Evolutionary conservation across 2,113 vertebrate genomes (phyloP), one percentile per base, ranked within the genome.

Genomic region (Lophotis ruficrista): DNA sequence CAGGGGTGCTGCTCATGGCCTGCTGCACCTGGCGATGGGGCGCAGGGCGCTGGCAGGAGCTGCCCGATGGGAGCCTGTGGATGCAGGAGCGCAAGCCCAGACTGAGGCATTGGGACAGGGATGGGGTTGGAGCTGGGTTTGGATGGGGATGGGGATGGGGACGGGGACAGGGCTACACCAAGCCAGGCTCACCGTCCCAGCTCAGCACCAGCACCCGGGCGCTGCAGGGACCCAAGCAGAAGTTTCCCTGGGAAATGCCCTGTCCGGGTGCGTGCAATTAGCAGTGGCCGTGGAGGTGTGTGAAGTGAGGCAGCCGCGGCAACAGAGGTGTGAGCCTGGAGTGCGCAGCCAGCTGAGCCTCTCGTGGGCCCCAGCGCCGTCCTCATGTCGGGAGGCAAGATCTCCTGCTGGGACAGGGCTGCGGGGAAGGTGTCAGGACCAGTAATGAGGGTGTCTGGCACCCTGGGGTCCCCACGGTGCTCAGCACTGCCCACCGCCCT

Each of bases 261-360:
- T 1, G 2, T 5, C 19, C 0, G 0, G 19, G n/a, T 17, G 14
- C 0, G 3, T 31, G 48, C 45, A 64, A 45, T 79, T 45, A 75
- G 45, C 90, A 38, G 87, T 1, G 1, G n/a, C 56, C 4, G 0
- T 4, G 30, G 79, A 57, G 48, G 48, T 10, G 71, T 48, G 71
- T 37, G 71, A 73, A 62, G 43, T 5, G 60, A 62, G 62, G 60
- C 25, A 25, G 60, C n/a, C 1, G 2, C 3, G 0, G 56, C 3
- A 10, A 30, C 56, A 69, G 60, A 83, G 45, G 50, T 50, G 83
- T 0, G 27, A 73, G 61, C 66, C 1, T 0, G 12, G 50, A 79
- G 56, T 3, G 0, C 0, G 57, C 50, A 43, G 51, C 56, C 83
- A 80, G 31, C 41, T 80, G 91, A 90, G 66, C 57, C 51, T 50